Conservation (phyloP, 2,113 vertebrate species). For the Sinocyclocheilus anophthalmus region DNA sequence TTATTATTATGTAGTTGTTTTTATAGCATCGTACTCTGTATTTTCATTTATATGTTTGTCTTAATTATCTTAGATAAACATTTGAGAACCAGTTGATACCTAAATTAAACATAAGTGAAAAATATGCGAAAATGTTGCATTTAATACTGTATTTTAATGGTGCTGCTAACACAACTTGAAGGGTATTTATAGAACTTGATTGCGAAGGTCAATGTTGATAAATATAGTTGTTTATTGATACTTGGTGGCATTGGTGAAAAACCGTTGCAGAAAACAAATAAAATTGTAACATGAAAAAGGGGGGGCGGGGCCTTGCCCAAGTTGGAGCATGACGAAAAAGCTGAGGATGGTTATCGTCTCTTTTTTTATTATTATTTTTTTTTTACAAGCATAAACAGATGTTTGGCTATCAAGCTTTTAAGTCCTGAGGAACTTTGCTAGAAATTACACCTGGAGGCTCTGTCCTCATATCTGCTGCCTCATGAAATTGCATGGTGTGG, state of each 20-base stretch:
- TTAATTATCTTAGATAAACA: no score
- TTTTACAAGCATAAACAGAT: constrained; percentile 12
- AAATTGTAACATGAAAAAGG: background rate
- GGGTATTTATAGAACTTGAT: background rate
- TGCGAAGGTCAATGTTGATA: background rate
- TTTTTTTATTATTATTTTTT: no score
- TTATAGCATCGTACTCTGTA: no score
- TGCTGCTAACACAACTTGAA: background rate
- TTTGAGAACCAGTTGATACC: no score
- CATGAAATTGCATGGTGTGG: background rate
- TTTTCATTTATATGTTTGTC: no score
- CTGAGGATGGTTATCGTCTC: background rate
- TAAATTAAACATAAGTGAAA: no score
- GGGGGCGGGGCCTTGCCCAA: background rate
- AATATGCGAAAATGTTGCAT: background rate
- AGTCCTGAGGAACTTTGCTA: background rate
- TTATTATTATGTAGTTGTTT: no score
- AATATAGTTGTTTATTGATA: background rate
- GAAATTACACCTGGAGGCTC: constrained; percentile 19
- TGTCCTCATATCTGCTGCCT: background rate
- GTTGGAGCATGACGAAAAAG: background rate
- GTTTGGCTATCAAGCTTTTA: background rate
- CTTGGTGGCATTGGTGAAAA: background rate
- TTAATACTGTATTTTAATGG: background rate
- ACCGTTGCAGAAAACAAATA: background rate